A percentile compares a stretch with the other conserved stretches of the same genome.
These are phyloP conservation scores for Tiphia femorata DNA, from an alignment of 2,888 invertebrate genomes.

Conservation along the genomic window DNA sequence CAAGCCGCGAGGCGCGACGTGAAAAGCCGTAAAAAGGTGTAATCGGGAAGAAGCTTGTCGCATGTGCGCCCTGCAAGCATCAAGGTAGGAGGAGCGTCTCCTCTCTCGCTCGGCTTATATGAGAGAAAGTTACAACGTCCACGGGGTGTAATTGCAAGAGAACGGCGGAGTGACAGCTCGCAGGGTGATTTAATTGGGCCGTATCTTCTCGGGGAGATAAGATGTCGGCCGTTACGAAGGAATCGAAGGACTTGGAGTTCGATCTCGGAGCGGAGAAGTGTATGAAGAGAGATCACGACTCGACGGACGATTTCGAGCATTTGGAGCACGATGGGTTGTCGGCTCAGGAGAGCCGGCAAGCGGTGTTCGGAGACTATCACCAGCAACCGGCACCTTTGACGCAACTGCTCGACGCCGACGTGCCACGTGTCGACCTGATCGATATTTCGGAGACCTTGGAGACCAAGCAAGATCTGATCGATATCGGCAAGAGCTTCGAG, in stretches of 20 bases:
- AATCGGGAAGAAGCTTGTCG: slow-evolving; percentile 10
- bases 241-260: slow-evolving; percentile 38
- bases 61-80: slow-evolving; percentile 11
- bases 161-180: slow-evolving; percentile 11
- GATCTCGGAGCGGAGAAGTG: slow-evolving; percentile 52
- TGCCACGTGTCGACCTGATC: slow-evolving; percentile 43
- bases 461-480: slow-evolving; percentile 33
- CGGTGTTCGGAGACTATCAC: slow-evolving; percentile 4
- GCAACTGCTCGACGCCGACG: slow-evolving; percentile 37
- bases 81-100: slow-evolving; percentile 3
- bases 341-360: slow-evolving; percentile 47
- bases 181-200: too few species aligned
- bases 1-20: slow-evolving; percentile 16
- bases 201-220: too few species aligned
- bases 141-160: slow-evolving; percentile 5
- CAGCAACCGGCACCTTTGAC: slow-evolving; percentile 40
- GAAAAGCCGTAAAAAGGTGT: slow-evolving; percentile 2
- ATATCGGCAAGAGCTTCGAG: slow-evolving; percentile 21
- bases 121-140: slow-evolving; percentile 17
- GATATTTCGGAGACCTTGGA: slow-evolving; percentile 48
- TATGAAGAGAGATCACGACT: slow-evolving; percentile 76
- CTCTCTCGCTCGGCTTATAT: slow-evolving; percentile 8
- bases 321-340: slow-evolving; percentile 75
- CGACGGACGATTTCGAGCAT: slow-evolving; percentile 82
- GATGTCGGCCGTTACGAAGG: slow-evolving; percentile 24